Percentiles rank a stretch among this genome's conserved stretches.
Conservation (phyloP, 2,888 invertebrate genomes). For the Leptarthrus brevirostris region DNA sequence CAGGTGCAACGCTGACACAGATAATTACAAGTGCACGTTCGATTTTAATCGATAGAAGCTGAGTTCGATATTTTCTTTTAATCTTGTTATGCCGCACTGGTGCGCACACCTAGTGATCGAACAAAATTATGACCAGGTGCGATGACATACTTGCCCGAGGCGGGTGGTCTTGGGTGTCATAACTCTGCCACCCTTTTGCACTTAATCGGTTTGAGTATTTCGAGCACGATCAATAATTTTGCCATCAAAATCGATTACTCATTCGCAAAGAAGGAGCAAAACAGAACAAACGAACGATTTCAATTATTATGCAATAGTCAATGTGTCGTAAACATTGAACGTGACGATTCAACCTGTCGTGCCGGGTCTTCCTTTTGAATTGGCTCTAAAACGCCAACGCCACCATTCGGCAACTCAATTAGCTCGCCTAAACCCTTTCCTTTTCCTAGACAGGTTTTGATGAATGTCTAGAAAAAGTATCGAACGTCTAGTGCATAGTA, state of each 20-base stretch:
- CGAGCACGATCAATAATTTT: conserved; percentile 30
- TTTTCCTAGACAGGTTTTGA: conserved; percentile 1
- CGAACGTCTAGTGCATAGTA: background rate
- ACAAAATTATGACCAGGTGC: conserved; percentile 30
- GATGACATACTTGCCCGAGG: conserved; percentile 3
- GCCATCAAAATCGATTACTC: background rate
- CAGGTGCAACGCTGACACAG: conserved; percentile 15
- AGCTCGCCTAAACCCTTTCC: conserved; percentile 27
- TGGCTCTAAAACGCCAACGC: background rate
- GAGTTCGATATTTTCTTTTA: background rate
- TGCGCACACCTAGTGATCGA: too few relatives aligned
- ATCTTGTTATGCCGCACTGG: background rate
- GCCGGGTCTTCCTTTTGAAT: background rate
- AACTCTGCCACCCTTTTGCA: conserved; percentile 8
- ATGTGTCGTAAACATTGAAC: conserved; percentile 53
- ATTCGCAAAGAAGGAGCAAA: background rate
- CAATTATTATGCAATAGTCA: conserved; percentile 53
- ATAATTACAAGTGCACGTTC: conserved; percentile 36
- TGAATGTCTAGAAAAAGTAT: conserved; percentile 30
- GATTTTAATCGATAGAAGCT: conserved; percentile 1
- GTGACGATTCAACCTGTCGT: conserved; percentile 50
- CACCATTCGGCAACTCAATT: conserved; percentile 23
- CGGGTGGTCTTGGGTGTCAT: conserved; percentile 35
- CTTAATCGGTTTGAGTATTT: conserved; percentile 30
- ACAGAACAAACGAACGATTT: background rate